Conservation (phyloP, 2,797 vertebrate genomes). For the Acropternis orthonyx region DNA sequence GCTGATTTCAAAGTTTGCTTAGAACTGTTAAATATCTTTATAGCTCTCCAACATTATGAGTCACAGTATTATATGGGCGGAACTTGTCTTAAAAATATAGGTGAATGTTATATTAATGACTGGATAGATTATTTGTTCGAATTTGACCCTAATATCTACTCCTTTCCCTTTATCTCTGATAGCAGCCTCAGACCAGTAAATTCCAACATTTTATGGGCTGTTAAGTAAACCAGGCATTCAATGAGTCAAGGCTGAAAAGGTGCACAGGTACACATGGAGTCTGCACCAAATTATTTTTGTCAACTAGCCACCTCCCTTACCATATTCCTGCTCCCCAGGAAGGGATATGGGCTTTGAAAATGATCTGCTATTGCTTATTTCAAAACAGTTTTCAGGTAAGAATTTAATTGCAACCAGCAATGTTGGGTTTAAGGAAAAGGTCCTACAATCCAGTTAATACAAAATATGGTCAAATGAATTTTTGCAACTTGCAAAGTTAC, state of each 20-base stretch:
- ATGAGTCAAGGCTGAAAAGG: neutral
- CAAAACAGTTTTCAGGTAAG: neutral
- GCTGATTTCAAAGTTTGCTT: neutral
- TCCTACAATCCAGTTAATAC: neutral
- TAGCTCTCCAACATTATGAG: neutral
- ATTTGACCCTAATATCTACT: neutral
- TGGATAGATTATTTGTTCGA: neutral
- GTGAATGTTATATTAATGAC: neutral
- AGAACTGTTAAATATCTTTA: neutral
- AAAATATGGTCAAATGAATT: neutral
- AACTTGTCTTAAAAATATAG: neutral
- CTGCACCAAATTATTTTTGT: neutral
- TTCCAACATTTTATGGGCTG: neutral
- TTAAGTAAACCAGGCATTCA: neutral
- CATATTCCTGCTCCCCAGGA: neutral
- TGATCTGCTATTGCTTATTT: neutral
- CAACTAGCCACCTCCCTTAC: neutral
- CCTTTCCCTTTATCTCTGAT: neutral
- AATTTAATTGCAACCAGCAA: neutral
- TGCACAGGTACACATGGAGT: neutral
- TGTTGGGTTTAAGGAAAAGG: neutral
- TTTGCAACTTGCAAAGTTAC: neutral
- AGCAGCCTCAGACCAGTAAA: neutral
- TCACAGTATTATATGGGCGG: neutral
- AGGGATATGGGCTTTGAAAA: neutral